Evolutionary conservation across 2,113 vertebrate genomes (phyloP), one percentile per base, ranked within the genome.

Genomic region (Siniperca knerii): DNA sequence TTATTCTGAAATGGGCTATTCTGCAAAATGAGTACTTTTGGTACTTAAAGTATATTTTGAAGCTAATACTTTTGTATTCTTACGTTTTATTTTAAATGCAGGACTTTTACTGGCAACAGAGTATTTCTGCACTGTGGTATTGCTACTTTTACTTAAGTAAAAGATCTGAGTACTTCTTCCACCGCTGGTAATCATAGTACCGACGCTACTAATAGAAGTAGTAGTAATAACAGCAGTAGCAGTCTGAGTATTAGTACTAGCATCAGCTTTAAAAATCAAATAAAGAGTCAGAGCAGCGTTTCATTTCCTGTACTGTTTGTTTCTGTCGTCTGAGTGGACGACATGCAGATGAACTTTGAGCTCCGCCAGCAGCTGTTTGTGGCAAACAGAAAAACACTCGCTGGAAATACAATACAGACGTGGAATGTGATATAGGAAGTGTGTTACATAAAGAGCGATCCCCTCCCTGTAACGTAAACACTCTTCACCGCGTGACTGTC

Each of bases 351-450:
- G 74, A 83, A 72, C 75, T 6, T 46, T 5, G 81, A 82, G 68
- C 48, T 55, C 25, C 77, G 75, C 77, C 77, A 48, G 91, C 87
- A 88, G 83, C 89, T 93, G 83, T 80, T 92, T 90, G 84, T 66
- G 46, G 67, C 55, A 54, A 37, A 76, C 79, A 74, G 29, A 83
- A 75, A 64, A 84, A 81, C 82, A 72, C 11, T 42, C 18, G 46
- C 65, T 79, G 85, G 74, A 84, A 81, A 92, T 8, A 71, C 86
- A 77, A 90, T 42, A 42, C 75, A 33, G 55, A 69, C n/a, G 42
- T 44, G 84, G 72, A 84, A 93, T 88, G 90, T 80, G 84, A 91
- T 87, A 84, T 85, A 92, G 87, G 82, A 91, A 92, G 84, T 85
- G 81, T 40, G 91, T 91, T 92, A 90, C 81, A 44, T 90, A 88